These are phyloP conservation scores for Sarcophilus harrisii DNA, from an alignment of 2,797 vertebrate genomes.

Conservation along the genomic window DNA sequence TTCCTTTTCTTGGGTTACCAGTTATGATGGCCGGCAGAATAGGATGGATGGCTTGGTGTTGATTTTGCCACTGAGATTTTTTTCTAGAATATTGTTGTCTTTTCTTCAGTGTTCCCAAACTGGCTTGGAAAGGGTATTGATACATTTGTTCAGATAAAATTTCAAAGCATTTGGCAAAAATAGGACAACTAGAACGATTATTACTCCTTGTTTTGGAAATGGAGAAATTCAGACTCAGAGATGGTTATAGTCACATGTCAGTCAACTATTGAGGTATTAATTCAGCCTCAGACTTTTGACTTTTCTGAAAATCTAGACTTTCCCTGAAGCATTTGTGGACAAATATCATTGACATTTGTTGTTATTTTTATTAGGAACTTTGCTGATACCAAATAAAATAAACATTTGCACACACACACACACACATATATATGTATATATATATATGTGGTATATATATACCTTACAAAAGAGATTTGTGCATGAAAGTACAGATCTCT, in stretches of 20 bases:
- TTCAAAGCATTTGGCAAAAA: neutral
- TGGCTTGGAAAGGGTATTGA: neutral
- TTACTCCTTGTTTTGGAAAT: conserved; percentile 40
- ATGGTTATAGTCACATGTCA: conserved; percentile 37
- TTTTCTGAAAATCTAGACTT: conserved; percentile 62
- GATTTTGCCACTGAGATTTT: neutral
- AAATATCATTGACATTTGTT: conserved; percentile 49
- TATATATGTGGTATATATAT: too few relatives aligned
- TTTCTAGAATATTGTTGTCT: neutral
- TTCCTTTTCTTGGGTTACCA: neutral
- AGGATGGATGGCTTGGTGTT: neutral
- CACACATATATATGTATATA: neutral
- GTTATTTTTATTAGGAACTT: neutral
- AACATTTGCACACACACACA: neutral
- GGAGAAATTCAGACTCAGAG: conserved; percentile 18
- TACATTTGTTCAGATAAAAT: neutral
- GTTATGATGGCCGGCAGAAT: neutral
- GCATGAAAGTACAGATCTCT: neutral
- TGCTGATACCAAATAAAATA: neutral
- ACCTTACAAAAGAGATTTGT: neutral
- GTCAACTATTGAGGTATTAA: conserved; percentile 68
- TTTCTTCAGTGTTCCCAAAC: neutral
- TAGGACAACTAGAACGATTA: neutral
- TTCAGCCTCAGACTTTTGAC: conserved; percentile 59
- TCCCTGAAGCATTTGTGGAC: conserved; percentile 56